Evolutionary conservation across 2,113 vertebrate species (phyloP), one percentile per base, ranked within the genome.

Genomic region (Anoplopoma fimbria): DNA sequence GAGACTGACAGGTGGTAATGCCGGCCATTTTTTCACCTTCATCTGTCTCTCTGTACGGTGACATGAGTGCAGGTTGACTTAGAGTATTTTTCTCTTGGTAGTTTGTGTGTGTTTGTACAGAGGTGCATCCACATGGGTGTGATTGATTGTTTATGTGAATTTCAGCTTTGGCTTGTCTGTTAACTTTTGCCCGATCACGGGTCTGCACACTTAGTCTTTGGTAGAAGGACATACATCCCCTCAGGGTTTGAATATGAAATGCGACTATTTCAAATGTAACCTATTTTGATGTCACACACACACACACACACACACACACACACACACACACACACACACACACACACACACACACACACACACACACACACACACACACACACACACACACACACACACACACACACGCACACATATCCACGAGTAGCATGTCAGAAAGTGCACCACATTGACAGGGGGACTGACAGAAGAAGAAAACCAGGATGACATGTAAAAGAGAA

Each of bases 1-100:
- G 38, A 69, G 57, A 71, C 47, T 69, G 72, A 85, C 74, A 84
- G 73, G 55, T 61, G 79, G 61, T 75, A 33, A 87, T 60, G 58
- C 19, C 47, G 23, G 9, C 73, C 82, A 81, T 80, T 83, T 87
- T 80, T 75, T 76, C 61, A 78, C 83, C 77, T 81, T 55, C 17
- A 21, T 62, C 71, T 62, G 47, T 69, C 55, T 71, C 36, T 67
- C 34, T 53, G 9, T 21, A 23, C 14, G 1, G 31, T 84, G 81
- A 42, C 62, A 47, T 15, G 6, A 49, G 61, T 34, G 65, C 51
- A 69, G 60, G 60, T 72, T 60, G 40, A 60, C 76, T 67, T 64
- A 69, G 63, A 45, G 0, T 25, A 13, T 69, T 38, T 62, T 27
- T 33, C 85, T 53, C 49, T 6, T 33, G 70, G 63, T 75, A 72